Conservation (phyloP, 2,113 vertebrate genomes). For the Formicarius rufipectus region DNA sequence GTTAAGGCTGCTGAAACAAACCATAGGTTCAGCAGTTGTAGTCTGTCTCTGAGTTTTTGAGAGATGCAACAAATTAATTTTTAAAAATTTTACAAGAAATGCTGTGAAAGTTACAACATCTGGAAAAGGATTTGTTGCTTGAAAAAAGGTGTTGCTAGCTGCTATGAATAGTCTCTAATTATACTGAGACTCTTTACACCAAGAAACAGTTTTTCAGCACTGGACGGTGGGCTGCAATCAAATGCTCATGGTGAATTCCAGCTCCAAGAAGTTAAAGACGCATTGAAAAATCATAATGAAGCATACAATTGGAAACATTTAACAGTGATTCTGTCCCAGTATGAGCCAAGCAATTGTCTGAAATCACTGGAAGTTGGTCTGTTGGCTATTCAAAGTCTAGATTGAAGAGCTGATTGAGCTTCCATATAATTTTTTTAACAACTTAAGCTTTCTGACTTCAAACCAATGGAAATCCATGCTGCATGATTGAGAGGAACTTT, state of each 20-base stretch:
- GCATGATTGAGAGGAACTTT: neutral
- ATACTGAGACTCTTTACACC: neutral
- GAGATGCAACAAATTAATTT: neutral
- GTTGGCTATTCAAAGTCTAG: conserved; percentile 42
- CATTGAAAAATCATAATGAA: conserved; percentile 49
- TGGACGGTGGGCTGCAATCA: neutral
- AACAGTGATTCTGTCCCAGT: neutral
- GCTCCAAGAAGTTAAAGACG: conserved; percentile 24
- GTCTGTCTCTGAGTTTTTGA: neutral
- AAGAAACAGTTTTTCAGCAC: neutral
- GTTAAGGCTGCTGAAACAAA: neutral
- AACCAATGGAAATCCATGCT: neutral
- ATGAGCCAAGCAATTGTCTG: conserved; percentile 35
- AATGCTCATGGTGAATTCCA: neutral
- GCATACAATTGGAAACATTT: conserved; percentile 33
- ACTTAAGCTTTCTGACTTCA: conserved; percentile 26
- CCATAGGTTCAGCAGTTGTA: neutral
- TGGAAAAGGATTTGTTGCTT: neutral
- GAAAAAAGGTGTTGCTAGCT: neutral
- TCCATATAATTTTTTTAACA: conserved; percentile 17
- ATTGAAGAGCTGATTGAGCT: conserved; percentile 44
- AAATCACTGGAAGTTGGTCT: conserved; percentile 33
- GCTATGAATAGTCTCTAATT: conserved; percentile 46
- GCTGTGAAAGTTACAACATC: neutral
- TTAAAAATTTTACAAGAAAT: neutral